Base-by-base conservation (phyloP, 2,113 vertebrate genomes). In the Callaeas wilsoni region DNA sequence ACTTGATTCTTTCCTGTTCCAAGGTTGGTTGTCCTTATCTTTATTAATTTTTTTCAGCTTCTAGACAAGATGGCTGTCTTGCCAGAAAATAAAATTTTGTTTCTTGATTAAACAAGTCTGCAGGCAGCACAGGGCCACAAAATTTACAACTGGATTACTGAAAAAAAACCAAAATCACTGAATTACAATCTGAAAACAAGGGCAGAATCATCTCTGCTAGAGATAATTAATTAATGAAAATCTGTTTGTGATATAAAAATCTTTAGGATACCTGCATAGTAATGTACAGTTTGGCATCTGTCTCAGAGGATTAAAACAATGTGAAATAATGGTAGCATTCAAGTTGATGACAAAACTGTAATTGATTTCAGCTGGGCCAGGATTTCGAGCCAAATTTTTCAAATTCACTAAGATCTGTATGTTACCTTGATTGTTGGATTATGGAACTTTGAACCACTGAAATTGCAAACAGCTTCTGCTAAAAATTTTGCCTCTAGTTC, bases 21-120 rank as follows among this genome's bases (percentile, higher is more conserved):
- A 42, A 78, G 80, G 52, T 90, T 94, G 42, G 44, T 89, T 93
- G 56, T 84, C 89, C 60, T 94, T 94, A 96, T 93, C 83, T 92
- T 88, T 94, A 75, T 96, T 93, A 94, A 93, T 96, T 95, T 84
- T n/a, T 29, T 78, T 91, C 64, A 64, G 25, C 35, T 92, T 84
- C 84, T 87, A 89, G 84, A 87, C 47, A 75, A 86, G 69, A 68
- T 78, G 64, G 44, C 42, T 89, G 65, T 71, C 56, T 87, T 96
- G 35, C 11, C 44, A 53, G 87, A 89, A 83, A 93, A 88, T 62
- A 69, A 73, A 81, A 55, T 70, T 93, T 86, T 80, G 13, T 78
- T 92, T 86, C 68, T 88, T 78, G 59, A 70, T 93, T 81, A 84
- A 93, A 52, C 47, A 78, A 84, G 15, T 74, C 71, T 81, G 68